Evolutionary conservation across 2,888 invertebrate species (phyloP).

Genomic region (Torymus texanus): DNA sequence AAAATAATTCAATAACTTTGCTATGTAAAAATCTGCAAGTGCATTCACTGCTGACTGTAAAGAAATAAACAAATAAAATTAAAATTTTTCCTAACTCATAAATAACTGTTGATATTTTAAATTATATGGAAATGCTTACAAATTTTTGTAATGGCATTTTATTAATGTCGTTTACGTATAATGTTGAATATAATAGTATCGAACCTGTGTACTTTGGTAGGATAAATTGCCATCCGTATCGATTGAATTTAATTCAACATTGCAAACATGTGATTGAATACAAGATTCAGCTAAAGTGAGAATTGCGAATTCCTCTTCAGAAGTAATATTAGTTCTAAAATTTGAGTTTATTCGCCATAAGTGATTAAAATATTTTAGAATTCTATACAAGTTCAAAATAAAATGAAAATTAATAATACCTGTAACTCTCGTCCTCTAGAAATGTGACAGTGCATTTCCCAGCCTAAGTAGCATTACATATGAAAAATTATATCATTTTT

Average conservation of each 20-base stretch:
- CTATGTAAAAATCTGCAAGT: conserved; percentile 5
- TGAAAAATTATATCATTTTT: too few relatives aligned
- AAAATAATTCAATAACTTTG: neutral
- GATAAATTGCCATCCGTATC: conserved; percentile 22
- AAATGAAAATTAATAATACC: neutral
- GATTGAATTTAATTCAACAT: neutral
- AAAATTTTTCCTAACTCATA: too few relatives aligned
- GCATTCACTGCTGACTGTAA: conserved; percentile 10
- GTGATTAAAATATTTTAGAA: too few relatives aligned
- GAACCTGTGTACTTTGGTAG: conserved; percentile 20
- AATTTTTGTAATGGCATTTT: too few relatives aligned
- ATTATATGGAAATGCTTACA: too few relatives aligned
- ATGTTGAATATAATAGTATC: too few relatives aligned
- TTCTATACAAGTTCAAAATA: neutral
- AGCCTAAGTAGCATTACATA: neutral
- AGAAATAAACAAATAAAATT: neutral
- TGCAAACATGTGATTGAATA: conserved; percentile 7
- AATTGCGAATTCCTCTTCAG: neutral
- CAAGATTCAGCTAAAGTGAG: conserved; percentile 14
- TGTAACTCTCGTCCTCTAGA: neutral
- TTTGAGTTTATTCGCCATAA: too few relatives aligned
- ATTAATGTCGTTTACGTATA: too few relatives aligned
- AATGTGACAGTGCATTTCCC: conserved; percentile 3
- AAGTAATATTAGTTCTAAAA: neutral
- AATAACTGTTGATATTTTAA: too few relatives aligned